Evolutionary conservation across 2,888 invertebrate species (phyloP).

Genomic region (Cryptus viduatorius): DNA sequence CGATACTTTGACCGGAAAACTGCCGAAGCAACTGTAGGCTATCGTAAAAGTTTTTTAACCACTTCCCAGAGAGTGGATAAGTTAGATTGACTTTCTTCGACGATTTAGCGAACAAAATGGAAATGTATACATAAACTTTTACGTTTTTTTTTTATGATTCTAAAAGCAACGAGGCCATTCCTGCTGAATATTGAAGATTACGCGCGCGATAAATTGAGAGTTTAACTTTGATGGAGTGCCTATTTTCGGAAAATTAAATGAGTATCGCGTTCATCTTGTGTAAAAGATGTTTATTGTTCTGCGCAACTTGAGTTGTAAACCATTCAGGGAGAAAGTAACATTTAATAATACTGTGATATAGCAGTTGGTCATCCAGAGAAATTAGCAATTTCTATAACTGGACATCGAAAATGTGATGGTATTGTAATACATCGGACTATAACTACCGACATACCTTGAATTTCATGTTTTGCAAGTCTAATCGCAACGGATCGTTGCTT

Average conservation of each 20-base stretch:
- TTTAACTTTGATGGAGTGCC: no score
- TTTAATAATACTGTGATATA: no score
- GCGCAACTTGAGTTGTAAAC: no score
- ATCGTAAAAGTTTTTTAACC: constrained; percentile 17
- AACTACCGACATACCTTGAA: not conserved
- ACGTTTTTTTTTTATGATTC: not conserved
- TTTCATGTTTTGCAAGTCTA: not conserved
- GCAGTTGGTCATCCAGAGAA: no score
- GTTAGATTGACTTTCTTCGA: constrained; percentile 67
- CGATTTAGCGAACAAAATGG: constrained; percentile 34
- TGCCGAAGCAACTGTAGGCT: constrained; percentile 9
- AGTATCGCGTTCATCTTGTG: no score
- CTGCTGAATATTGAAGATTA: not conserved
- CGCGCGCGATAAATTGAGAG: not conserved
- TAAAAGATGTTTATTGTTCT: no score
- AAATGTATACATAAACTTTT: constrained; percentile 52
- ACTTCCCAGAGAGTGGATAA: constrained; percentile 48
- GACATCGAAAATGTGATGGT: not conserved
- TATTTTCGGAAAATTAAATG: no score
- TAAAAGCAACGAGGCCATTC: not conserved
- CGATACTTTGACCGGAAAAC: not conserved
- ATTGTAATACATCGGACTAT: not conserved
- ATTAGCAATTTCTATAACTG: no score
- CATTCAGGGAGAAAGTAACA: no score
- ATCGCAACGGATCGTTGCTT: no score